Base-by-base conservation (phyloP, 2,888 invertebrate genomes). In the Corythucha ciliata region DNA sequence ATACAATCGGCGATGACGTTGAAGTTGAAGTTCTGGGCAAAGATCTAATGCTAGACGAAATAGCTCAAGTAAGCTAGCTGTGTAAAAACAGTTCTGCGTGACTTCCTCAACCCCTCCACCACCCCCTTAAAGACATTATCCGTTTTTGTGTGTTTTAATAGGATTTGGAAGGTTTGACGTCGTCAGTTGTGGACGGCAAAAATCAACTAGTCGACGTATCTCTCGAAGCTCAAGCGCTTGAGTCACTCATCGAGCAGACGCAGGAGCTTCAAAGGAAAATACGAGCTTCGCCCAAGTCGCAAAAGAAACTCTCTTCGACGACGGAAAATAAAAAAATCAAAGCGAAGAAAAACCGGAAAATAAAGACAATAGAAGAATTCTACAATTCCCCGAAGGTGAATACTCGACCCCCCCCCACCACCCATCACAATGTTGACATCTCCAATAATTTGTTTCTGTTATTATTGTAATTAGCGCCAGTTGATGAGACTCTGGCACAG, bases 11-110 rank as follows among this genome's bases (percentile, higher is more conserved):
- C 16, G 52, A 60, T 47, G 60, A 63, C 42, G 63, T 63, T 12
- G 62, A 64, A 53, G 62, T 64, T 14, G 63, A 64, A 54, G 68
- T 69, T 4, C 61, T 55, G 5, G 24, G 45, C 18, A 54, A 52
- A 37, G 57, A 57, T 40, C 40, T 57, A 6, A 50, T 58, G 39
- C 50, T 57, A 21, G 42, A 52, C 21, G 57, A 56, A 20, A 44
- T 57, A n/a, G 29, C 41, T 10, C 47, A 54, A 42, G 58, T 58
- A 25, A 12, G 18, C 18, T n/a, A n/a, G n/a, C n/a, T n/a, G n/a
- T n/a, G n/a, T n/a, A n/a, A n/a, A 14, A 24, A 21, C n/a, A n/a
- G n/a, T n/a, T n/a, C n/a, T n/a, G n/a, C n/a, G n/a, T n/a, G 36
- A 3, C 8, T 3, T 20, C 1, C 27, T n/a, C 8, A n/a, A n/a